phyloP scores from a whole-genome alignment of 2,113 vertebrate species.

The Anolis carolinensis region DNA sequence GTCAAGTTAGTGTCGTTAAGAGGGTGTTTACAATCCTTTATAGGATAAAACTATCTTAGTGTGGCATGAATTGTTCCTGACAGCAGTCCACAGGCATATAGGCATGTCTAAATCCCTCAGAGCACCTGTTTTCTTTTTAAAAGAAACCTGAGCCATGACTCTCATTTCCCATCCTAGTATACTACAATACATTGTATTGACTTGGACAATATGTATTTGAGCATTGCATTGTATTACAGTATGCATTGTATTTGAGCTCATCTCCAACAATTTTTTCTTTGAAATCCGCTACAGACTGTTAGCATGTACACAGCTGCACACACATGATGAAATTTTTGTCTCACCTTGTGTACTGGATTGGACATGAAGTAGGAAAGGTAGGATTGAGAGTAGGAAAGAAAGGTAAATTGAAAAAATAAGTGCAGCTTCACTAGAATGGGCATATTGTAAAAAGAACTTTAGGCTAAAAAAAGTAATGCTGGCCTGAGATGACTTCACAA shows the following conservation, averaged over 20 bases:
- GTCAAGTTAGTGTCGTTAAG: neutral
- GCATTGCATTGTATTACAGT: neutral
- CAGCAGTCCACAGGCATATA: neutral
- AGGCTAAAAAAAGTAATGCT: neutral
- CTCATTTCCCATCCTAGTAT: neutral
- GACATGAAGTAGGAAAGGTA: too few species aligned
- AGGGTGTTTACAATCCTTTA: neutral
- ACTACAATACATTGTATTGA: neutral
- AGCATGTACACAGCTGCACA: neutral
- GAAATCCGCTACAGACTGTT: neutral
- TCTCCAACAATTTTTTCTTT: neutral
- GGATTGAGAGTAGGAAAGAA: neutral
- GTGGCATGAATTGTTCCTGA: neutral
- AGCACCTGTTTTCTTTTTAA: constrained; percentile 27
- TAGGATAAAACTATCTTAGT: neutral
- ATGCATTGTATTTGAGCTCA: neutral
- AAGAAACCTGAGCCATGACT: neutral
- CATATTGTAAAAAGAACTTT: neutral
- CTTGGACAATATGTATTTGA: neutral
- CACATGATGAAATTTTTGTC: neutral
- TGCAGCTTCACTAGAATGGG: too few species aligned
- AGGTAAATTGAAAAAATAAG: neutral
- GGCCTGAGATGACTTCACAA: neutral
- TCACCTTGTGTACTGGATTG: neutral
- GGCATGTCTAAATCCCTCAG: constrained; percentile 18